These are phyloP conservation scores for Ashinkailepas kermadecensis DNA, from an alignment of 2,888 invertebrate species.

Conservation along the genomic window DNA sequence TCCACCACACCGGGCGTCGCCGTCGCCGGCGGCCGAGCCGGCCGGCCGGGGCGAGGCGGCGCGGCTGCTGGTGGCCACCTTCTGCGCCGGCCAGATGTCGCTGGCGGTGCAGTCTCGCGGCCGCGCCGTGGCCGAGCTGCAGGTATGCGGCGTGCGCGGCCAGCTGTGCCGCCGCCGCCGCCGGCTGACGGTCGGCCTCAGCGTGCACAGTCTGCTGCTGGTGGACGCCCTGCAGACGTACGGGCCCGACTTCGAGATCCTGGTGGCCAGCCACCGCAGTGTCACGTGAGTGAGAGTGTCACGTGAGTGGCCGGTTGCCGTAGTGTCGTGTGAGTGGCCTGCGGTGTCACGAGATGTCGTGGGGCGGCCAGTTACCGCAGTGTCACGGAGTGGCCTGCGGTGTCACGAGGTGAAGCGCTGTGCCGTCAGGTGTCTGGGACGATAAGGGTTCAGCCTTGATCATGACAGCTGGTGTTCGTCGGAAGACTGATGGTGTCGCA, in stretches of 20 bases:
- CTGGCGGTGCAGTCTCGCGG: constrained; percentile 70
- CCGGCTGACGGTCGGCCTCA: constrained; percentile 69
- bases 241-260: constrained; percentile 88
- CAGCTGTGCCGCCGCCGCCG: constrained; percentile 64
- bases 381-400: no score
- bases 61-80: constrained; percentile 1
- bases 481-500: no score
- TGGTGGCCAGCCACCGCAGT: constrained; percentile 90
- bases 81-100: constrained; percentile 26
- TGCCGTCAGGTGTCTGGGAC: no score
- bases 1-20: not conserved
- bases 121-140: constrained; percentile 83
- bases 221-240: constrained; percentile 93
- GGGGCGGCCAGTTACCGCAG: no score
- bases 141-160: constrained; percentile 78
- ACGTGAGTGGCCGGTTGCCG: constrained; percentile 43
- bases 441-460: no score
- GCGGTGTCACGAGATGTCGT: no score
- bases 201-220: constrained; percentile 82
- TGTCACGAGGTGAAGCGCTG: no score
- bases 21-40: constrained; percentile 16
- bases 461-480: no score
- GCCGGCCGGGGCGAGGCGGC: not conserved
- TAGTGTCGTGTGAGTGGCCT: not conserved
- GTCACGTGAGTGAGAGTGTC: constrained; percentile 68